A percentile compares a stretch with the other conserved stretches of the same genome.
Evolutionary conservation across 2,888 invertebrate species (phyloP).

Genomic region (Digitonthophagus gazella): DNA sequence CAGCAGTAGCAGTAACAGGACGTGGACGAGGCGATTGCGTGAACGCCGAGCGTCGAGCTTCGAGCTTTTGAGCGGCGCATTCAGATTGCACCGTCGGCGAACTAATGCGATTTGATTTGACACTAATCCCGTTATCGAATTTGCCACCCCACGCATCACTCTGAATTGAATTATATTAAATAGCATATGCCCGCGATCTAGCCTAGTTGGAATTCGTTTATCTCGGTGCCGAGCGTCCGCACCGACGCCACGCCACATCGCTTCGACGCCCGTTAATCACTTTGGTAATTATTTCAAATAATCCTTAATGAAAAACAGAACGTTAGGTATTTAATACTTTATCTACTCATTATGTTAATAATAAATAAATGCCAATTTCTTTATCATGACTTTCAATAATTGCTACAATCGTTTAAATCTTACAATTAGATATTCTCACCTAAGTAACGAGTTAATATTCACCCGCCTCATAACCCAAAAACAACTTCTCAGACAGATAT

Average conservation of each 20-base stretch:
- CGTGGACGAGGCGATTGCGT: constrained; percentile 26
- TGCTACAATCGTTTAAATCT: too few species aligned
- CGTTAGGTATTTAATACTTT: too few species aligned
- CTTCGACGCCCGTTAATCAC: background rate
- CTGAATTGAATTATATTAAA: constrained; percentile 54
- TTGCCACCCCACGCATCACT: constrained; percentile 52
- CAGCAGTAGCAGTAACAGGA: constrained; percentile 14
- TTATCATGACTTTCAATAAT: too few species aligned
- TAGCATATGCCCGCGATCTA: constrained; percentile 51
- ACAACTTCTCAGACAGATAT: too few species aligned
- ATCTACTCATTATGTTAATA: too few species aligned
- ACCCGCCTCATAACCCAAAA: too few species aligned
- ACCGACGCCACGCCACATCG: too few species aligned
- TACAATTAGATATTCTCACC: too few species aligned
- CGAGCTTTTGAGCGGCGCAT: constrained; percentile 37
- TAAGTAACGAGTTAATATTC: too few species aligned
- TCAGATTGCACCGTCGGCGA: constrained; percentile 47
- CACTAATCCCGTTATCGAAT: constrained; percentile 55
- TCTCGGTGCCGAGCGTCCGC: constrained; percentile 26
- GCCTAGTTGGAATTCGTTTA: constrained; percentile 43
- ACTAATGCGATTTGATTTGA: constrained; percentile 55
- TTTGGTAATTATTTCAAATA: background rate
- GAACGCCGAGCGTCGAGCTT: constrained; percentile 8
- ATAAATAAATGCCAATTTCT: too few species aligned
- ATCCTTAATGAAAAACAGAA: too few species aligned